phyloP scores from a whole-genome alignment of 2,797 vertebrate genomes.

The Gephyroberyx darwinii region DNA sequence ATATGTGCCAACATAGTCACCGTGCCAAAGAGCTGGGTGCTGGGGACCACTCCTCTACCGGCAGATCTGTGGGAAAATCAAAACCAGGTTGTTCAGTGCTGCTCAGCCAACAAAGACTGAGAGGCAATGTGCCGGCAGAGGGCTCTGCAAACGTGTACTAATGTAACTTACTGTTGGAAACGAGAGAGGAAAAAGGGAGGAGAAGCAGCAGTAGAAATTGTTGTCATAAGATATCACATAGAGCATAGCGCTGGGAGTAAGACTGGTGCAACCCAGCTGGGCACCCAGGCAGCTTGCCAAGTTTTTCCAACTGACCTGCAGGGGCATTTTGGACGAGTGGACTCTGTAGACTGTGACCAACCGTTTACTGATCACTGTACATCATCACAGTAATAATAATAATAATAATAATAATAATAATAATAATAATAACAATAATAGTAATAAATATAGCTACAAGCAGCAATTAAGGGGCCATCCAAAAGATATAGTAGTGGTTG shows the following conservation, averaged over 20 bases:
- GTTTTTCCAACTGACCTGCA: neutral
- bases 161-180: slow-evolving; percentile 24
- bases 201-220: slow-evolving; percentile 1
- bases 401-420: neutral
- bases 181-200: neutral
- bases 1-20: slow-evolving; percentile 77
- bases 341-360: slow-evolving; percentile 34
- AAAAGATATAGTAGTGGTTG: too few relatives aligned
- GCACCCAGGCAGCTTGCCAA: slow-evolving; percentile 48
- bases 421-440: too few relatives aligned
- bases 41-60: slow-evolving; percentile 66
- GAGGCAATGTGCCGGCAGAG: slow-evolving; percentile 9
- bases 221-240: neutral
- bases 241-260: neutral
- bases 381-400: slow-evolving; percentile 47
- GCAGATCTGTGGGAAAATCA: slow-evolving; percentile 77
- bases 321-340: slow-evolving; percentile 27
- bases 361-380: slow-evolving; percentile 27
- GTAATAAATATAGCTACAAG: too few relatives aligned
- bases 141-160: slow-evolving; percentile 27
- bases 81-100: slow-evolving; percentile 69
- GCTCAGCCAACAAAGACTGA: slow-evolving; percentile 38
- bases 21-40: slow-evolving; percentile 76
- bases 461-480: too few relatives aligned
- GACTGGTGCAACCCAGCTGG: slow-evolving; percentile 54